Evolutionary conservation across 37 sponge, comb jelly and placozoan species (phyloP), one percentile per base, ranked within the genome.

Genomic region (Haliclona indistincta): DNA sequence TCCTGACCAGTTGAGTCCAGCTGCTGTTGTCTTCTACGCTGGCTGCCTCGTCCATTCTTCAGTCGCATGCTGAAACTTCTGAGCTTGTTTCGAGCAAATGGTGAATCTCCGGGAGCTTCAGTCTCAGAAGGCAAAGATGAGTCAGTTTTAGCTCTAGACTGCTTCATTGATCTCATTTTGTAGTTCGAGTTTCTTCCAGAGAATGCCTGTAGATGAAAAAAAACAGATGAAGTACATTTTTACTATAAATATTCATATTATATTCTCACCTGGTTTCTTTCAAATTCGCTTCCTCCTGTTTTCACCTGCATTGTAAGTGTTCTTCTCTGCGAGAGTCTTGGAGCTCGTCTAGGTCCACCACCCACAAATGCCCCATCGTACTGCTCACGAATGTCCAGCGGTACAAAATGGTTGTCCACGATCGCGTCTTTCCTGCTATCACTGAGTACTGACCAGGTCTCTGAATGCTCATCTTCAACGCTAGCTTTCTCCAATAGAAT

Each of bases 331-430:
- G 26, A 74, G 42, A 22, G n/a, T n/a, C n/a, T n/a, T n/a, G n/a
- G n/a, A n/a, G n/a, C n/a, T n/a, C n/a, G n/a, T n/a, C n/a, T n/a
- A n/a, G n/a, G n/a, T n/a, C n/a, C n/a, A n/a, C 76, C 71, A 19
- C 40, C 34, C 7, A 30, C 47, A 36, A 64, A 81, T 25, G 34
- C 65, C 25, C 30, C 39, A 25, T 33, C 63, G 62, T 90, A 90
- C 19, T 64, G 83, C 42, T 53, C 71, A 3, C 79, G 47, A 0
- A 91, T 43, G 3, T 43, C 66, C 2, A 29, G 43, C 1, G 92
- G 92, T 8, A 91, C 61, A 42, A 91, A 91, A 41, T 91, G 87
- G 3, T 86, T 75, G 52, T 82, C 68, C 35, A 91, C 77, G 0
- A 91, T 35, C 17, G 86, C 79, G 10, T 91, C 92, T 40, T 47